phyloP scores from a whole-genome alignment of 2,888 invertebrate genomes.

The Athalia circularis region DNA sequence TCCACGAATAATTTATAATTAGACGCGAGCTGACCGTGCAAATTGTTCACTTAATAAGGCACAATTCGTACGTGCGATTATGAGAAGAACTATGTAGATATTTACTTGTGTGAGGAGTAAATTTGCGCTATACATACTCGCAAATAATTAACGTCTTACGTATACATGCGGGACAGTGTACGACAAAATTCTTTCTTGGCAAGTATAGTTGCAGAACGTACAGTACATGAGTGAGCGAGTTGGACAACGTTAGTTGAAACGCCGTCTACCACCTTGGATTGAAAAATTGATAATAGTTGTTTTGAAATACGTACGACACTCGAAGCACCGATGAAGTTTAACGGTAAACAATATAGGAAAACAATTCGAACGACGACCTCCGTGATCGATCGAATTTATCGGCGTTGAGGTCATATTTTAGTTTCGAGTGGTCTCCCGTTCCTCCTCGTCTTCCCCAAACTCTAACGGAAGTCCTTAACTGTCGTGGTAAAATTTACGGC shows the following conservation, averaged over 20 bases:
- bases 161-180: too few species aligned
- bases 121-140: too few species aligned
- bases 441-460: constrained; percentile 2
- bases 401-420: constrained; percentile 41
- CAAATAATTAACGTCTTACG: too few species aligned
- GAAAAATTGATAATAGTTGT: constrained; percentile 32
- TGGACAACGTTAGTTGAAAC: neutral
- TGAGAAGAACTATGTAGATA: too few species aligned
- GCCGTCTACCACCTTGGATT: constrained; percentile 28
- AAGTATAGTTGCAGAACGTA: too few species aligned
- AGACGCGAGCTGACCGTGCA: constrained; percentile 21
- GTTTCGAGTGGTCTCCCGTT: constrained; percentile 17
- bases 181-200: too few species aligned
- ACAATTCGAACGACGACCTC: constrained; percentile 34
- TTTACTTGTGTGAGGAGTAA: too few species aligned
- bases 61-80: neutral
- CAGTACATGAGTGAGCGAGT: too few species aligned
- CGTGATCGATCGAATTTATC: constrained; percentile 37
- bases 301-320: constrained; percentile 17
- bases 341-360: constrained; percentile 5
- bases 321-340: constrained; percentile 9
- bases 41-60: constrained; percentile 11
- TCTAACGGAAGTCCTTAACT: constrained; percentile 42
- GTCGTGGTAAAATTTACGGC: constrained; percentile 38
- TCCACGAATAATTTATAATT: constrained; percentile 21